Evolutionary conservation across 2,888 invertebrate species (phyloP), one percentile per base, ranked within the genome.

Genomic region (Hermodice carunculata): DNA sequence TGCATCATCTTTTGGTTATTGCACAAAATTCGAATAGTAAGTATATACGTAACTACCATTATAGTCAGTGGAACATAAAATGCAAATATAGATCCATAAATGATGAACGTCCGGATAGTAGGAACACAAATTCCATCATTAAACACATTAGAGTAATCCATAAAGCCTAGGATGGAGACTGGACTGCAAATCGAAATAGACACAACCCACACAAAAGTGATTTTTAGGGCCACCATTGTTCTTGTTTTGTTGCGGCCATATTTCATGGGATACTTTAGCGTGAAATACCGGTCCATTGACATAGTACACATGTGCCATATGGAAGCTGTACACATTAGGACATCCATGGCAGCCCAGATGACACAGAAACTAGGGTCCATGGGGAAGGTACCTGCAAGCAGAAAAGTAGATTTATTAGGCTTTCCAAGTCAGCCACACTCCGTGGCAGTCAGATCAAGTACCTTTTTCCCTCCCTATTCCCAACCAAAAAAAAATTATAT

Each of bases 51-150:
- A 66, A 95, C 89, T 81, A 96, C 89, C 97, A 98, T 98, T 74
- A 98, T 96, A 46, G 92, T 90, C 72, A 98, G 89, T 0, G 98
- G 98, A 70, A 98, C 95, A 89, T 96, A 96, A 88, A 98, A 98
- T 76, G 96, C 95, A 78, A 96, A 92, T 77, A 97, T 92, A 58
- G 96, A 96, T 22, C 97, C 98, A 76, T 95, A 94, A 67, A 96
- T 90, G 29, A 81, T 75, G 67, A 83, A 84, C 34, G 78, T 75
- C 40, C 73, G 72, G 24, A 82, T 66, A 3, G 76, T 75, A 1
- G 83, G 83, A 2, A 76, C 70, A 69, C 84, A 84, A 14, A 69
- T 34, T 6, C 79, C 62, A n/a, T 52, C 56, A 43, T 78, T 69
- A 67, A 74, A 82, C 22, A 84, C 81, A 29, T 75, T 77, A 1